phyloP scores from a whole-genome alignment of 2,888 invertebrate genomes.

The Drosophila kanekoi region DNA sequence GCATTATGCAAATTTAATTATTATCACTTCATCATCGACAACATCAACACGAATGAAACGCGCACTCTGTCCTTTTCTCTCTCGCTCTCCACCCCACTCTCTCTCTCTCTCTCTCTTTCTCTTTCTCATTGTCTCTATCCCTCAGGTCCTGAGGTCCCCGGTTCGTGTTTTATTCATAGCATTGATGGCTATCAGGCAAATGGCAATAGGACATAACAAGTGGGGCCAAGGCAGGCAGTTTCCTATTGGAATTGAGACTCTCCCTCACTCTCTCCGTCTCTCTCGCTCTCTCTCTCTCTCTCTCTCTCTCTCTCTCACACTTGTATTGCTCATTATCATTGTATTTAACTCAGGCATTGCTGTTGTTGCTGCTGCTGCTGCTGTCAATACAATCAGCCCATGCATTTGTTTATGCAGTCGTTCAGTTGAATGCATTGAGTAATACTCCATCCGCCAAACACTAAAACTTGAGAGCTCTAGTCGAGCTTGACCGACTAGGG shows the following conservation, averaged over 20 bases:
- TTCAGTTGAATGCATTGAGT: conserved; percentile 22
- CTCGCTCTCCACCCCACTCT: neutral
- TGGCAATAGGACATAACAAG: conserved; percentile 49
- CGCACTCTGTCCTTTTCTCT: conserved; percentile 16
- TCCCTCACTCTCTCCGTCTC: conserved; percentile 1
- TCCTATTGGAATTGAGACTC: conserved; percentile 40
- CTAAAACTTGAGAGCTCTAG: neutral
- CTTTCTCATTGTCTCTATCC: conserved; percentile 27
- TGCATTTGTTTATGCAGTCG: conserved; percentile 69
- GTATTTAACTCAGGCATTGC: conserved; percentile 36
- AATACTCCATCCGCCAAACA: conserved; percentile 14
- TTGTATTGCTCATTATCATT: conserved; percentile 60
- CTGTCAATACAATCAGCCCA: conserved; percentile 65
- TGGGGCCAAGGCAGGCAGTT: conserved; percentile 14
- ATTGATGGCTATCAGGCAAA: conserved; percentile 71
- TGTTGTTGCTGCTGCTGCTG: conserved; percentile 18
- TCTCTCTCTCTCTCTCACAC: conserved; percentile 23
- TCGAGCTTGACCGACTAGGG: too few relatives aligned
- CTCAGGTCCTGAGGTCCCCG: conserved; percentile 25
- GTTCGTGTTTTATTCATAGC: conserved; percentile 54
- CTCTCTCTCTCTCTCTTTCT: neutral
- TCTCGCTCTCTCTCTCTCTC: neutral
- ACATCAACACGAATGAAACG: conserved; percentile 56
- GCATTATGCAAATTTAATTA: conserved; percentile 81
- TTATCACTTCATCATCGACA: conserved; percentile 79